phyloP scores from a whole-genome alignment of 2,113 vertebrate species.

The Eptatretus burgeri region DNA sequence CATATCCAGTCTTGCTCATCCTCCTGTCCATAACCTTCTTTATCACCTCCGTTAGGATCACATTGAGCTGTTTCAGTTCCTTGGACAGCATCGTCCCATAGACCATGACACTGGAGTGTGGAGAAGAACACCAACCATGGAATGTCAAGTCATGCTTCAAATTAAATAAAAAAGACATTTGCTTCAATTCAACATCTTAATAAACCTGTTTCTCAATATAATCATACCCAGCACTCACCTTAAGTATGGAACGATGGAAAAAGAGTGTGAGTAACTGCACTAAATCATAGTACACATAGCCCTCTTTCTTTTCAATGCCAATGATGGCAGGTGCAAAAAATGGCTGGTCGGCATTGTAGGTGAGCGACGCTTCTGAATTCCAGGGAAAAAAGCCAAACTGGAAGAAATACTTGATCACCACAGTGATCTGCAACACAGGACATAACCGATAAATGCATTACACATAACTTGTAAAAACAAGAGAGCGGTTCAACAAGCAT shows the following conservation, averaged over 20 bases:
- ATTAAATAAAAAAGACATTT: not conserved
- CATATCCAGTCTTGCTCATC: conserved; percentile 10
- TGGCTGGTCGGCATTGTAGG: conserved; percentile 21
- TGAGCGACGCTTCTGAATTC: conserved; percentile 21
- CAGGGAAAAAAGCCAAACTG: conserved; percentile 36
- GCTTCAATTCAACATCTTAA: not conserved
- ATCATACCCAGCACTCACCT: conserved; percentile 13
- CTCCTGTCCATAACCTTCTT: conserved; percentile 22
- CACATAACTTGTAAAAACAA: not conserved
- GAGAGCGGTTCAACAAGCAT: not conserved
- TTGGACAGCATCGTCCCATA: conserved; percentile 25
- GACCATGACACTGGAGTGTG: conserved; percentile 21
- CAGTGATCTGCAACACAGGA: conserved; percentile 18
- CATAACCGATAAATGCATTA: not conserved
- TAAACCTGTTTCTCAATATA: not conserved
- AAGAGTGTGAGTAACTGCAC: conserved; percentile 23
- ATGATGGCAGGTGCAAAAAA: conserved; percentile 23
- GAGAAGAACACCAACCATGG: not conserved
- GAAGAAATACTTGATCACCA: conserved; percentile 32
- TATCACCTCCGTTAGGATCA: conserved; percentile 24
- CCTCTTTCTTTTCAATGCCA: conserved; percentile 25
- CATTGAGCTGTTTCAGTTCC: conserved; percentile 22
- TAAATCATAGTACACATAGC: conserved; percentile 19
- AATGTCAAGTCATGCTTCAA: not conserved
- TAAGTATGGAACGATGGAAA: conserved; percentile 22